Evolutionary conservation across 2,797 vertebrate species (phyloP).

Genomic region (Poeciliopsis paucimaculata): DNA sequence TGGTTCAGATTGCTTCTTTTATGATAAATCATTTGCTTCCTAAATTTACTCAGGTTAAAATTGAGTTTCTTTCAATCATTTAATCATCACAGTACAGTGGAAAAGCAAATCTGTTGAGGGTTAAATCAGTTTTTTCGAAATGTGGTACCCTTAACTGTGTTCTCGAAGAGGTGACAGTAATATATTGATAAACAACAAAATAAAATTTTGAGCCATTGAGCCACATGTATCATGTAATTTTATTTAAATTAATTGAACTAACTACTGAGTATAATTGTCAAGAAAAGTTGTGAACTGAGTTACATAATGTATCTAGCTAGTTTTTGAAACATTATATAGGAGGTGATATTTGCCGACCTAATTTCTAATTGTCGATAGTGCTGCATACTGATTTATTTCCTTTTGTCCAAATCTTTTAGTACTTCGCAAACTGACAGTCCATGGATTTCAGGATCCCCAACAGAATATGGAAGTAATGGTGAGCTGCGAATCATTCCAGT

Average conservation of each 20-base stretch:
- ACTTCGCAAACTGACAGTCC: slow-evolving; percentile 94
- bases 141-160: not conserved
- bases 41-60: not conserved
- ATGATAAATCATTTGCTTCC: not conserved
- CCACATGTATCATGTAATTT: not conserved
- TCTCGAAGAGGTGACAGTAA: not conserved
- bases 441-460: slow-evolving; percentile 94
- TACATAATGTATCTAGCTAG: slow-evolving; percentile 11
- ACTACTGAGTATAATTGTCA: slow-evolving; percentile 1
- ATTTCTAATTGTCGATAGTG: not conserved
- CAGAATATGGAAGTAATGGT: slow-evolving; percentile 95
- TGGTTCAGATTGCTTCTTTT: not conserved
- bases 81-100: not conserved
- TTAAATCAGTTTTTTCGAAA: not conserved
- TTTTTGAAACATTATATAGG: slow-evolving; percentile 8
- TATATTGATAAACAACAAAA: slow-evolving; percentile 1
- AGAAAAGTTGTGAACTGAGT: not conserved
- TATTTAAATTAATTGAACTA: not conserved
- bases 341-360: not conserved
- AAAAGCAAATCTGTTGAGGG: not conserved
- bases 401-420: slow-evolving; percentile 73
- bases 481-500: slow-evolving; percentile 69
- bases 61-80: not conserved
- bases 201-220: not conserved
- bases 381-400: not conserved